Percentiles rank a stretch among this genome's conserved stretches.
These are phyloP conservation scores for Adoxophyes honmai DNA, from an alignment of 1,140 invertebrate species.

Conservation along the genomic window DNA sequence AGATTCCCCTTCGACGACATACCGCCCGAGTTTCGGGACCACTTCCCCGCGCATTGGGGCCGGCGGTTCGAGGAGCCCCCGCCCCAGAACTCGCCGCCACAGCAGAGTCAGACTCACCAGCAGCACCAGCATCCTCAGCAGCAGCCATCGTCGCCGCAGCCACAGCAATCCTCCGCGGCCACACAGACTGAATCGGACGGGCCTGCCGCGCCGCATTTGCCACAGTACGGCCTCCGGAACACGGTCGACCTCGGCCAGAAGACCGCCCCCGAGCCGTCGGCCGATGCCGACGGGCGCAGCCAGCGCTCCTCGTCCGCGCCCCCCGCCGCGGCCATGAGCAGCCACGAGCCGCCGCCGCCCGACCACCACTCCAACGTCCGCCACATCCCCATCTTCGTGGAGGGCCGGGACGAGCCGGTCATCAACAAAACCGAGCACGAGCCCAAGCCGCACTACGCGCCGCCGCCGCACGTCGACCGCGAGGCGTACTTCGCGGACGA, in stretches of 20 bases:
- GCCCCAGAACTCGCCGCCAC: constrained; percentile 28
- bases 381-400: constrained; percentile 92
- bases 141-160: constrained; percentile 34
- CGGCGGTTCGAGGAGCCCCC: constrained; percentile 58
- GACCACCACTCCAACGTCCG: constrained; percentile 77
- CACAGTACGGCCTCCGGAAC: constrained; percentile 85
- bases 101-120: constrained; percentile 24
- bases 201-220: constrained; percentile 59
- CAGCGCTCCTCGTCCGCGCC: constrained; percentile 85
- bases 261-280: constrained; percentile 75
- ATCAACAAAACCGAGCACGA: constrained; percentile 78
- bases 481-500: constrained; percentile 67
- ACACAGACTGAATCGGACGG: constrained; percentile 73
- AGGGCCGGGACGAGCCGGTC: constrained; percentile 87
- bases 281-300: constrained; percentile 77
- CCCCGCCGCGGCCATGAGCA: constrained; percentile 68
- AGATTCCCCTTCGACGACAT: constrained; percentile 80
- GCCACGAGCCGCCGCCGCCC: constrained; percentile 51
- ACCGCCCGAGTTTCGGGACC: constrained; percentile 79
- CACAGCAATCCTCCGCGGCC: constrained; percentile 51
- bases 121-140: constrained; percentile 28
- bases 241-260: constrained; percentile 87
- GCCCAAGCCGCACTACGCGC: constrained; percentile 47
- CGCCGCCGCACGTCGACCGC: constrained; percentile 61
- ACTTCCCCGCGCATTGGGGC: constrained; percentile 77